Conservation (phyloP, 2,888 invertebrate species). For the Capitulum mitella region DNA sequence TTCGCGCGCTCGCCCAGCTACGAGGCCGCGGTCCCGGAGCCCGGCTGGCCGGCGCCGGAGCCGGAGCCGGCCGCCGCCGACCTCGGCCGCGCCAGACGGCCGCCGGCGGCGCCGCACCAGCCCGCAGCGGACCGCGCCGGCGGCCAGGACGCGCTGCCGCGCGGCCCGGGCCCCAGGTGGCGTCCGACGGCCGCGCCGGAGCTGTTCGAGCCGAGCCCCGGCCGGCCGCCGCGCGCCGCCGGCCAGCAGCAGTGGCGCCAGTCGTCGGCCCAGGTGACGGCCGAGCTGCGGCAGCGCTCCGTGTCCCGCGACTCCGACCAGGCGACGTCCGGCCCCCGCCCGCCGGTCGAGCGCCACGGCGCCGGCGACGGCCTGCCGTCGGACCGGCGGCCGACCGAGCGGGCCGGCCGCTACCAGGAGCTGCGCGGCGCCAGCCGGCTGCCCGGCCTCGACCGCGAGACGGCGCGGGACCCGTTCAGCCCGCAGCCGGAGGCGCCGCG, state of each 20-base stretch:
- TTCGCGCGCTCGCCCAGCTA: neutral
- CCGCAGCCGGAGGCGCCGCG: neutral
- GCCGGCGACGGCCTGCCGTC: neutral
- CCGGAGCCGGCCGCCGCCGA: neutral
- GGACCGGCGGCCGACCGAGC: neutral
- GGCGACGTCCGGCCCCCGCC: neutral
- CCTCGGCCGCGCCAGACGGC: neutral
- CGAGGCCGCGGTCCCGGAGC: neutral
- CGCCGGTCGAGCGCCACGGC: neutral
- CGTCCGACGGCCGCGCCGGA: neutral
- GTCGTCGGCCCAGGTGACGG: neutral
- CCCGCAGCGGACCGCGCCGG: neutral
- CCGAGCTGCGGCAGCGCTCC: slow-evolving; percentile 17
- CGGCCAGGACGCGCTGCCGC: neutral
- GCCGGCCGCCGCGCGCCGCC: neutral
- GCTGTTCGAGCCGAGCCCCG: no score
- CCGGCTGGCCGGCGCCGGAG: neutral
- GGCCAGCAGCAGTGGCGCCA: neutral
- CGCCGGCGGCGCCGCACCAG: neutral
- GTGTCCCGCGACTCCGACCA: neutral
- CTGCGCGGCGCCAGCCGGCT: slow-evolving; percentile 9
- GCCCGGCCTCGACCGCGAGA: neutral
- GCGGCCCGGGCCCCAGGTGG: neutral
- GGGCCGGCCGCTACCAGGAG: slow-evolving; percentile 20
- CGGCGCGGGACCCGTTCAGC: neutral